These are phyloP conservation scores for Oceanites oceanicus DNA, from an alignment of 2,113 vertebrate genomes.

Conservation along the genomic window DNA sequence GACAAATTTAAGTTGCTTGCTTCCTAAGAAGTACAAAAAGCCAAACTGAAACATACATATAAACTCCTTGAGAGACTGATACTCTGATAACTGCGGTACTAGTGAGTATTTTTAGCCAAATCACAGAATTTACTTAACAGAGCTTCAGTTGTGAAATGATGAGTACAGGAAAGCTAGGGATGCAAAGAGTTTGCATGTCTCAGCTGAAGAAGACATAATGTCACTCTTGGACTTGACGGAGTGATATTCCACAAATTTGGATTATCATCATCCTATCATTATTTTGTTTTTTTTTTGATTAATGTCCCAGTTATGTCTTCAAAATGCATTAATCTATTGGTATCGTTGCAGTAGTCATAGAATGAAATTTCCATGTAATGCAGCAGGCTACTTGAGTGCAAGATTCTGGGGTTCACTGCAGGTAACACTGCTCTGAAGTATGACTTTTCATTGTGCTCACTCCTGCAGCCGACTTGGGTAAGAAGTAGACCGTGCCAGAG, in stretches of 20 bases:
- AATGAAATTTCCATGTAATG: background rate
- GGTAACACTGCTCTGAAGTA: background rate
- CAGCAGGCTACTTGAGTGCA: fast-evolving
- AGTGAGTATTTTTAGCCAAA: background rate
- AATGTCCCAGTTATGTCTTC: background rate
- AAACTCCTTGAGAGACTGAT: background rate
- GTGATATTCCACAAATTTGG: background rate
- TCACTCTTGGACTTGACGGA: background rate
- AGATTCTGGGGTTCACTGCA: background rate
- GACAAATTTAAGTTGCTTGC: background rate
- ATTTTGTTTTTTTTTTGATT: background rate
- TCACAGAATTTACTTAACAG: background rate
- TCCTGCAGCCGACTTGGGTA: background rate
- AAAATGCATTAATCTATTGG: background rate
- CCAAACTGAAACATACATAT: background rate
- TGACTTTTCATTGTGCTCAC: background rate
- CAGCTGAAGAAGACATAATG: background rate
- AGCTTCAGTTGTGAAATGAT: background rate
- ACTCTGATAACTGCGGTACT: background rate
- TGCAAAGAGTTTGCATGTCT: background rate
- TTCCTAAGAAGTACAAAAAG: background rate
- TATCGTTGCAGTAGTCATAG: background rate
- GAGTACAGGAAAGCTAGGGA: fast-evolving
- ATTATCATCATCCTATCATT: background rate
- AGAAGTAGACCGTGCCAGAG: background rate